Evolutionary conservation across 1,140 invertebrate species (phyloP).

Genomic region (Berghia stephanieae): DNA sequence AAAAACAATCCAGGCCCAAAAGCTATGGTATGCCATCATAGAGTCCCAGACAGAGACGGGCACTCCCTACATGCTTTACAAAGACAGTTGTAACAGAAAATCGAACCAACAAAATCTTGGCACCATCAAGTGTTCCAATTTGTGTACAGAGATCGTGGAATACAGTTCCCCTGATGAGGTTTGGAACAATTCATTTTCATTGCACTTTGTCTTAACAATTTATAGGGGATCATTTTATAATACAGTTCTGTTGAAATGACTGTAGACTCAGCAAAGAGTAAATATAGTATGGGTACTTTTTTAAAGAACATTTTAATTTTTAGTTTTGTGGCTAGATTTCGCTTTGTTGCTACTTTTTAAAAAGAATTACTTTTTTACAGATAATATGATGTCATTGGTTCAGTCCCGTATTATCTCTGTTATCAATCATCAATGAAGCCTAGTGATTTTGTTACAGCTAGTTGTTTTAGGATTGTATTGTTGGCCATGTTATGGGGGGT

Average conservation of each 20-base stretch:
- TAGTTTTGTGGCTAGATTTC: not conserved
- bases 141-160: slow-evolving; percentile 98
- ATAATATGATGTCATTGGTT: too few species aligned
- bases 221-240: too few species aligned
- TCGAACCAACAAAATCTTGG: slow-evolving; percentile 99
- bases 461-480: too few species aligned
- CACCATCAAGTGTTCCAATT: slow-evolving; percentile 97
- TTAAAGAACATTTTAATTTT: not conserved
- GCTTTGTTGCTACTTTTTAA: not conserved
- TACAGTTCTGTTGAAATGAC: not conserved
- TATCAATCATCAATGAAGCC: too few species aligned
- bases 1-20: slow-evolving; percentile 83
- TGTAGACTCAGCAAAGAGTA: not conserved
- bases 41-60: slow-evolving; percentile 98
- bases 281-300: too few species aligned
- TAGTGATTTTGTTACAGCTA: too few species aligned
- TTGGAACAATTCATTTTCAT: slow-evolving; percentile 1
- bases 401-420: too few species aligned
- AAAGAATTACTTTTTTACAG: too few species aligned
- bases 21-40: slow-evolving; percentile 93
- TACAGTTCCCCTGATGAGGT: slow-evolving; percentile 88
- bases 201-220: too few species aligned
- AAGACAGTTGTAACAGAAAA: slow-evolving; percentile 97
- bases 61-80: slow-evolving; percentile 96
- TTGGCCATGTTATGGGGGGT: too few species aligned